phyloP scores from a whole-genome alignment of 2,113 vertebrate species.

The Parotia lawesii region DNA sequence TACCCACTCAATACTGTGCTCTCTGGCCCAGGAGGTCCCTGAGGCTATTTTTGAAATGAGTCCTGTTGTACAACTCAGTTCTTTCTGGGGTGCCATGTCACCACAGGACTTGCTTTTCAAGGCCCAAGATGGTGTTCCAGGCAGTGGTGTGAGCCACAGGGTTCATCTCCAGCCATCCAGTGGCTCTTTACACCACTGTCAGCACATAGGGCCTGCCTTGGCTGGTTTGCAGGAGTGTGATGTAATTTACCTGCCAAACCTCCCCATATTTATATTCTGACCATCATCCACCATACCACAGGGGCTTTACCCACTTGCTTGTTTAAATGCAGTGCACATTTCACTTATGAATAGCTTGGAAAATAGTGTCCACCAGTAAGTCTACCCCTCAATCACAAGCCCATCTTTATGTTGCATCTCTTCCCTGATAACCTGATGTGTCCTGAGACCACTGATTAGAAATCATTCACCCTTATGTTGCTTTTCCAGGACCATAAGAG shows the following conservation, averaged over 20 bases:
- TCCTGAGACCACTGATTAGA: not conserved
- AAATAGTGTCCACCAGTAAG: not conserved
- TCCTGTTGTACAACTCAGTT: rapidly evolving
- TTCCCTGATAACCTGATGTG: not conserved
- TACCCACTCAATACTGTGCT: rapidly evolving
- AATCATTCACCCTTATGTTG: not conserved
- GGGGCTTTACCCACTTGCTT: not conserved
- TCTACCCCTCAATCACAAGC: no score
- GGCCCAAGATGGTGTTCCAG: not conserved
- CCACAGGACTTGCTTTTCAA: not conserved
- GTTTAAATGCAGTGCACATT: not conserved
- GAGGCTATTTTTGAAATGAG: not conserved
- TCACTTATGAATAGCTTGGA: not conserved
- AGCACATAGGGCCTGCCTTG: rapidly evolving
- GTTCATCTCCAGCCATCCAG: not conserved
- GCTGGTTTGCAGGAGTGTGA: rapidly evolving
- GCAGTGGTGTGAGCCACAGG: not conserved
- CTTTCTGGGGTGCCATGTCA: not conserved
- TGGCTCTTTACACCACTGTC: not conserved
- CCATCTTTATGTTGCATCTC: not conserved
- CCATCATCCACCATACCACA: not conserved
- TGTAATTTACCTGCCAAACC: not conserved
- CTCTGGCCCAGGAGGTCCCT: not conserved
- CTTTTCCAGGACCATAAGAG: not conserved
- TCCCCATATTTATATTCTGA: not conserved